A percentile compares a stretch with the other conserved stretches of the same genome.
These are phyloP conservation scores for Chymomyza costata DNA, from an alignment of 1,140 invertebrate species.

Conservation along the genomic window DNA sequence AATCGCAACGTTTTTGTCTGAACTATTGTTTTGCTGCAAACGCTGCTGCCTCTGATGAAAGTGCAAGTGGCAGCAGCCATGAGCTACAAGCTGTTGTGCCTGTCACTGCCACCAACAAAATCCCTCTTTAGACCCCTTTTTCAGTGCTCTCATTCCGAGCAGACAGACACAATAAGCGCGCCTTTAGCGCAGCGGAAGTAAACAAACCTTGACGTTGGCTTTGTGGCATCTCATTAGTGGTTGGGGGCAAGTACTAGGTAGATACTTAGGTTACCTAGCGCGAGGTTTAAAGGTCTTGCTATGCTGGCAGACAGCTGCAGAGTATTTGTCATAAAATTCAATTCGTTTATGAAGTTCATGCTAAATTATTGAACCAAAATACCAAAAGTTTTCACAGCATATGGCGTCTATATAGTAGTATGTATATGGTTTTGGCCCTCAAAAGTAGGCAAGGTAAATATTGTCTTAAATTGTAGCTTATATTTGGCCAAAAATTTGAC, in stretches of 20 bases:
- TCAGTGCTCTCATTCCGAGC: too few relatives aligned
- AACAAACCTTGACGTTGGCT: constrained; percentile 54
- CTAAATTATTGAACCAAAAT: constrained; percentile 18
- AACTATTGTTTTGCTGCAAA: constrained; percentile 26
- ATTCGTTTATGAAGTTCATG: too few relatives aligned
- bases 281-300: too few relatives aligned
- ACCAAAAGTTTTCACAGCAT: constrained; percentile 27
- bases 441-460: constrained; percentile 35
- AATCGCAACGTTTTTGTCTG: too few relatives aligned
- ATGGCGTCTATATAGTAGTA: constrained; percentile 1
- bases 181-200: constrained; percentile 56
- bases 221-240: constrained; percentile 60
- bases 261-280: constrained; percentile 2
- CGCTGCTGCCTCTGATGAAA: constrained; percentile 31
- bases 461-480: constrained; percentile 25
- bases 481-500: too few relatives aligned
- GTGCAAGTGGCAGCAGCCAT: constrained; percentile 46
- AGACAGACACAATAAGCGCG: constrained; percentile 42
- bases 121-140: constrained; percentile 1
- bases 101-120: constrained; percentile 26
- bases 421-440: constrained; percentile 28
- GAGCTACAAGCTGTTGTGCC: constrained; percentile 42
- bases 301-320: background rate
- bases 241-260: constrained; percentile 12
- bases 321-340: constrained; percentile 10